Base-by-base conservation (phyloP, 1,140 invertebrate genomes). In the Drosophila jambulina region DNA sequence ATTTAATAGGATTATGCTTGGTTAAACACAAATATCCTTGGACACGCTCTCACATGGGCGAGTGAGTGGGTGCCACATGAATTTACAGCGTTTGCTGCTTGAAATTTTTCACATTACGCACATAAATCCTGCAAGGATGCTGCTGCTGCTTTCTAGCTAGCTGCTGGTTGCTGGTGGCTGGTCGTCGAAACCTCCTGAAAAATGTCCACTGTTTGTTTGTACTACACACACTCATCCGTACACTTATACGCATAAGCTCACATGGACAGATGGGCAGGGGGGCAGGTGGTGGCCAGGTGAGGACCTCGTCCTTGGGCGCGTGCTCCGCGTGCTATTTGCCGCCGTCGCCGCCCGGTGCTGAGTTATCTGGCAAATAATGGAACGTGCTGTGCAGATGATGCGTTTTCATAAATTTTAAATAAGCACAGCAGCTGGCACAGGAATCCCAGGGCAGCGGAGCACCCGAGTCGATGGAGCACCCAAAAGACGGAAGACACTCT, bases 361-460 rank as follows among this genome's bases (percentile, higher is more conserved):
- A 90, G 85, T 90, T 90, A 90, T 90, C 85, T 90, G 60, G 85
- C 85, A 90, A 90, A 90, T 90, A 90, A 85, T 90, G 78, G 86
- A 85, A 90, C 85, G 85, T 90, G 85, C 85, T 82, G 85, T 90
- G 85, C 85, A 90, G 85, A 84, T 90, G 85, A 90, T 90, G 85
- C 85, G 85, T 90, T 90, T 87, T 90, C 85, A 90, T 90, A 90
- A 90, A 90, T 90, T 90, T 90, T 76, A 90, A 91, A 91, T 90
- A 90, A 88, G 70, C 77, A 82, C 78, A 85, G 82, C 49, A 76
- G 48, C 67, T 58, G 64, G 67, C 78, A 17, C 40, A 32, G 23
- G 56, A 27, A 62, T 75, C 43, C 32, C 46, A 25, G 57, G 21
- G 27, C 67, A 48, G 19, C 42, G 36, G 23, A 48, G 45, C 21